A percentile compares a stretch with the other conserved stretches of the same genome.
These are phyloP conservation scores for Ceraclea dissimilis DNA, from an alignment of 2,888 invertebrate species.

Conservation along the genomic window DNA sequence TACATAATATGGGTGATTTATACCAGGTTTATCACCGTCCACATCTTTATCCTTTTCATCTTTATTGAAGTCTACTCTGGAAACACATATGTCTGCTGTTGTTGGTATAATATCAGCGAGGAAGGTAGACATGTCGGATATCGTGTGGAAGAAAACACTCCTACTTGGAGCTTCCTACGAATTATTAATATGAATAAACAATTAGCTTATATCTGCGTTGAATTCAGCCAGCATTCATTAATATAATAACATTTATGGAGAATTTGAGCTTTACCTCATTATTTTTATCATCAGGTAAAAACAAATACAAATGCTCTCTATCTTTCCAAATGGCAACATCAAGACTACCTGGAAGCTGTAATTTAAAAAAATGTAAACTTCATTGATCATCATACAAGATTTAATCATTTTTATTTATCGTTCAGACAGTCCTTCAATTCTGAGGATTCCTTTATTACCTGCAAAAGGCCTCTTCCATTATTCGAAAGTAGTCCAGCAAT, in stretches of 20 bases:
- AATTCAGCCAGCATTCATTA: no score
- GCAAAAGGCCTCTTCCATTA: constrained; percentile 9
- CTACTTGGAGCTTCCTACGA: not conserved
- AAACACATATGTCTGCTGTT: constrained; percentile 9
- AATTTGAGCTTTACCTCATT: not conserved
- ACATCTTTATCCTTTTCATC: not conserved
- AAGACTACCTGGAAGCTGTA: constrained; percentile 11
- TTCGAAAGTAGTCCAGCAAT: constrained; percentile 6
- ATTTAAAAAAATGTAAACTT: not conserved
- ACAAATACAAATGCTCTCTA: constrained; percentile 6
- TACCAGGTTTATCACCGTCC: constrained; percentile 1
- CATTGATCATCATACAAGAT: not conserved
- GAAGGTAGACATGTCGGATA: constrained; percentile 3
- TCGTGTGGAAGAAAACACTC: constrained; percentile 10
- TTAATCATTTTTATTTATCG: no score
- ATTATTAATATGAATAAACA: no score
- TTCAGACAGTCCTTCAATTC: no score
- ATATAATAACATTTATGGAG: no score
- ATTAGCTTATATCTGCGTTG: no score
- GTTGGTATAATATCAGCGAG: constrained; percentile 9
- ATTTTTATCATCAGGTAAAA: constrained; percentile 5
- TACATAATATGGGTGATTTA: not conserved
- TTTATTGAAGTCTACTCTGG: constrained; percentile 7
- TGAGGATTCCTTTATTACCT: no score
- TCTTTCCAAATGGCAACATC: constrained; percentile 17